Base-by-base conservation (phyloP, 2,113 vertebrate genomes). In the Gymnobelideus leadbeateri region DNA sequence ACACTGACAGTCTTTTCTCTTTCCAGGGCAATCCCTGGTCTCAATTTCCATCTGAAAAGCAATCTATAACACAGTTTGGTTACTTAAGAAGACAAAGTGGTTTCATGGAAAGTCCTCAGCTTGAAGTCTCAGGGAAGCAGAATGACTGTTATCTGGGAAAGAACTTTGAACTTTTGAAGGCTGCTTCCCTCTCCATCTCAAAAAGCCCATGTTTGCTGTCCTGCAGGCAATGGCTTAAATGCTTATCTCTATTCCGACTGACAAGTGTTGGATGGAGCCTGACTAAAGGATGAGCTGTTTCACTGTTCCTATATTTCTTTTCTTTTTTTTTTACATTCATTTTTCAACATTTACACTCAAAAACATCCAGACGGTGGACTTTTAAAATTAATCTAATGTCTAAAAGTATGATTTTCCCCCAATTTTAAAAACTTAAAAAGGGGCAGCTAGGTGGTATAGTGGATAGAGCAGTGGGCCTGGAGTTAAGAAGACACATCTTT, bases 381-480 rank as follows among this genome's bases (percentile, higher is more conserved):
- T 91, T 94, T 95, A 55, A 93, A 95, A 93, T 19, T n/a, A 16
- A 77, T 77, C 51, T n/a, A 91, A 57, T 90, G 31, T 53, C 6
- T 94, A 43, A 54, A 92, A 54, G 68, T 97, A 10, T 94, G 97
- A 97, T 97, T 89, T 91, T 51, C 19, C 21, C 14, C 2, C 92
- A 90, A 92, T 92, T 1, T 94, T 93, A 84, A 94, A 94, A 97
- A n/a, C 37, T 61, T 95, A 89, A 54, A 84, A 52, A 37, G 11
- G 11, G 57, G 57, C 2, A 61, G 31, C 12, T 37, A n/a, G 12
- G 3, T 68, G 11, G 7, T 11, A 4, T 12, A 68, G 28, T 37
- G 11, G 31, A 12, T 37, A 68, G 3, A 37, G 28, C 37, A 0
- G 0, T 16, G 3, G 12, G 4, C 31, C 61, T 68, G 14, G 12